Evolutionary conservation across 2,888 invertebrate genomes (phyloP).

Genomic region (Gymnoscelis rufifasciata): DNA sequence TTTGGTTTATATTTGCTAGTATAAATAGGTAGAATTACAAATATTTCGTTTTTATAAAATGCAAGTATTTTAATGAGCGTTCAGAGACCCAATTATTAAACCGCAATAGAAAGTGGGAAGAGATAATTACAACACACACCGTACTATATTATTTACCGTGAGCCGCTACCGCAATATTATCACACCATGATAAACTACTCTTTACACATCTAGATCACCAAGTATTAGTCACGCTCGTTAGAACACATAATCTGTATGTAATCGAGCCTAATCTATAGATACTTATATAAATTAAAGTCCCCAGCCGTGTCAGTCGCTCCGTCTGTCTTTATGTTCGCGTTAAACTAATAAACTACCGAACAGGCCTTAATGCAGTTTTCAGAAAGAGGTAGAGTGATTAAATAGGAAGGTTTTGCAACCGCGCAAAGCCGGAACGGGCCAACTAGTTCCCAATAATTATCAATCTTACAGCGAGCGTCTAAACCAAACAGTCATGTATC

Average conservation of each 20-base stretch:
- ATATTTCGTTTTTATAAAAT: not conserved
- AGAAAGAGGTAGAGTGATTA: too few species aligned
- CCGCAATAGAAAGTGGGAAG: conserved; percentile 33
- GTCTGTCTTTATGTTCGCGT: too few species aligned
- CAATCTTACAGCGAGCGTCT: conserved; percentile 29
- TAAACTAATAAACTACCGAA: too few species aligned
- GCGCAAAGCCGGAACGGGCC: too few species aligned
- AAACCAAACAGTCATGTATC: conserved; percentile 52
- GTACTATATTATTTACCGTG: conserved; percentile 27
- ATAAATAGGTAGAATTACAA: too few species aligned
- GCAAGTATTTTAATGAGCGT: not conserved
- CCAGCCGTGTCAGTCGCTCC: too few species aligned
- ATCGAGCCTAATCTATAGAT: conserved; percentile 5
- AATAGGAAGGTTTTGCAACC: too few species aligned
- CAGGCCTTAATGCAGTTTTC: too few species aligned
- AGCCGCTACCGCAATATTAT: conserved; percentile 29
- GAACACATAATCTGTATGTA: conserved; percentile 13
- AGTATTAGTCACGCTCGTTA: conserved; percentile 18
- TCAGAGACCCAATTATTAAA: conserved; percentile 3
- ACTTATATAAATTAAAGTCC: too few species aligned
- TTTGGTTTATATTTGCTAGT: too few species aligned
- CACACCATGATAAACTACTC: conserved; percentile 24
- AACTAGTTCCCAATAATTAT: conserved; percentile 11
- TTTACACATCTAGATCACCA: not conserved
- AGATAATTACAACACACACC: conserved; percentile 31